Conservation (phyloP, 2,113 vertebrate genomes). For the Probosciger aterrimus region DNA sequence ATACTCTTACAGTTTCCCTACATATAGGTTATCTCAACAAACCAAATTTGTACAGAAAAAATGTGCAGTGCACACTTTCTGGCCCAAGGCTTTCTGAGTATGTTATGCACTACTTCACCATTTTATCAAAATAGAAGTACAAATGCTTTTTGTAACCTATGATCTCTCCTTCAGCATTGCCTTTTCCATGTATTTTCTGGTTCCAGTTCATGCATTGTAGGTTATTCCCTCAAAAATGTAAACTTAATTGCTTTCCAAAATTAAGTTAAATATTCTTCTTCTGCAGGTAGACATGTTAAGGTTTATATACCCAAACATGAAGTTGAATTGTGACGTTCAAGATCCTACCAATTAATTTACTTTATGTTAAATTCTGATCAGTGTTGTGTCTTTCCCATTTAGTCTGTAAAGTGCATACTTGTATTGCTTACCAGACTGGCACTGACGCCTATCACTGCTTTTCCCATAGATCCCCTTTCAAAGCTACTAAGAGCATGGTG, state of each 20-base stretch:
- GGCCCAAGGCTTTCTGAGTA: not conserved
- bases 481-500: not conserved
- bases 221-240: not conserved
- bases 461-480: not conserved
- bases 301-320: not conserved
- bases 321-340: not conserved
- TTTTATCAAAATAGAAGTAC: not conserved
- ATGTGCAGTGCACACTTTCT: not conserved
- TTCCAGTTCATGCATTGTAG: not conserved
- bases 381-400: not conserved
- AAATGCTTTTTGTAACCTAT: not conserved
- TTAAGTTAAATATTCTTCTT: not conserved
- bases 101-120: not conserved
- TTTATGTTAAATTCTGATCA: not conserved
- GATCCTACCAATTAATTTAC: not conserved
- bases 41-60: not conserved
- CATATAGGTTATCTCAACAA: not conserved
- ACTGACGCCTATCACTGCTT: not conserved
- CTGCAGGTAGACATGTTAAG: not conserved
- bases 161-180: not conserved
- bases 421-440: not conserved
- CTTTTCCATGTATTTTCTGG: not conserved
- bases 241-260: not conserved
- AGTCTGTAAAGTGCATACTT: not conserved
- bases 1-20: not conserved